Conservation (phyloP, 2,797 vertebrate species). For the Tokudaia muenninki region DNA sequence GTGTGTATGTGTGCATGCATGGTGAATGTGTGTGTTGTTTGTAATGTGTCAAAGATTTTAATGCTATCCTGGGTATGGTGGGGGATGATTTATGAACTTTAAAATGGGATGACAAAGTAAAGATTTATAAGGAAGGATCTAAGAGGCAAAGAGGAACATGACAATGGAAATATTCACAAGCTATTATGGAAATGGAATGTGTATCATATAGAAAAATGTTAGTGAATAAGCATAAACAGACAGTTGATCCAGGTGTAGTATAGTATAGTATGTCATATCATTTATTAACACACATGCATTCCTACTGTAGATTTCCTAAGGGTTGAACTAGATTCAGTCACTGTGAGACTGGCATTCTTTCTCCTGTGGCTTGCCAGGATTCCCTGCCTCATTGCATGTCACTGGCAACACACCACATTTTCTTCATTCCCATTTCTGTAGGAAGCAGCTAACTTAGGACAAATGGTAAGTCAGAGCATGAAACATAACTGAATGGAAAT, state of each 20-base stretch:
- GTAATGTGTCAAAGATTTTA: not conserved
- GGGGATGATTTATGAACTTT: not conserved
- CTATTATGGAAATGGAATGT: not conserved
- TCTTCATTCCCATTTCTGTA: conserved; percentile 11
- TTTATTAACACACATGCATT: not conserved
- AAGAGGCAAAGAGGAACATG: not conserved
- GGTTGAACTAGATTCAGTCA: too few species aligned
- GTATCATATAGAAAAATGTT: not conserved
- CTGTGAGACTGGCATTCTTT: not conserved
- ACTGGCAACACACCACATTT: not conserved
- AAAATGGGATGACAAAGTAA: not conserved
- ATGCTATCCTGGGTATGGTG: not conserved
- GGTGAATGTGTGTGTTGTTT: not conserved
- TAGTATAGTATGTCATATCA: not conserved
- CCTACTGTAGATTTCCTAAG: not conserved
- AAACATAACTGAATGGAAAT: not conserved
- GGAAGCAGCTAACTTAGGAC: not conserved
- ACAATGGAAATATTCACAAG: not conserved
- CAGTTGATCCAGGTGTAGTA: not conserved
- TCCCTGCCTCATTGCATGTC: not conserved
- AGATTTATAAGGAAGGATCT: not conserved
- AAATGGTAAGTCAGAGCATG: not conserved
- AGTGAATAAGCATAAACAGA: not conserved
- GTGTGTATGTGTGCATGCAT: not conserved
- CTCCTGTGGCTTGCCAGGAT: not conserved